Evolutionary conservation across 2,888 invertebrate species (phyloP).

Genomic region (Drosophila robusta): DNA sequence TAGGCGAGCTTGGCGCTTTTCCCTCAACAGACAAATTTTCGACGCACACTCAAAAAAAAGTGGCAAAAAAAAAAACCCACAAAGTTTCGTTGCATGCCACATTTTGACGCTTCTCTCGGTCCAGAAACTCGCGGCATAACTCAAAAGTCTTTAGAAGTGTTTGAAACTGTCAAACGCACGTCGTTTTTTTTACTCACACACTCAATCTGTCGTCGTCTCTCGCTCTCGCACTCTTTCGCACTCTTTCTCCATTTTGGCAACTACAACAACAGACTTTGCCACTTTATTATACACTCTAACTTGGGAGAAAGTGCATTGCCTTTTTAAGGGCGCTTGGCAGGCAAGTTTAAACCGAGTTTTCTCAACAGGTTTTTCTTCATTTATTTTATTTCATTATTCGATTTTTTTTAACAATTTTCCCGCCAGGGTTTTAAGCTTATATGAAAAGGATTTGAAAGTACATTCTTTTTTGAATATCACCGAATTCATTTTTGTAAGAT

Average conservation of each 20-base stretch:
- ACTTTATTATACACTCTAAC: slow-evolving; percentile 45
- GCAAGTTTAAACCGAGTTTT: not conserved
- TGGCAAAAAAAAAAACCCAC: not conserved
- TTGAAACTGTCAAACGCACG: slow-evolving; percentile 77
- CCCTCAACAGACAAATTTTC: slow-evolving; percentile 33
- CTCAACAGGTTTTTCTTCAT: no score
- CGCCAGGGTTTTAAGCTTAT: no score
- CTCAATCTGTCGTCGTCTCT: not conserved
- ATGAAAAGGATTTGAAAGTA: not conserved
- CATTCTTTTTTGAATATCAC: not conserved
- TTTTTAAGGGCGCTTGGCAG: not conserved
- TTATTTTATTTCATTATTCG: no score
- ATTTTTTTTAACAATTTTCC: no score
- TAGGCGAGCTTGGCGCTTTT: slow-evolving; percentile 1
- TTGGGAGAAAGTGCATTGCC: not conserved
- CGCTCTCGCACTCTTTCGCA: slow-evolving; percentile 5
- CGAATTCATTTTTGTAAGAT: not conserved
- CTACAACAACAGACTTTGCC: slow-evolving; percentile 53
- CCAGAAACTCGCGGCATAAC: slow-evolving; percentile 47
- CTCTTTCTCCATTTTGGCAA: slow-evolving; percentile 6
- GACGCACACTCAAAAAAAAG: not conserved
- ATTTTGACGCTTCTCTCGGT: slow-evolving; percentile 36
- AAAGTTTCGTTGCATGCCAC: slow-evolving; percentile 41
- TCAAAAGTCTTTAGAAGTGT: slow-evolving; percentile 68
- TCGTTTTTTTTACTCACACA: slow-evolving; percentile 32